Base-by-base conservation (phyloP, 2,888 invertebrate species). In the Sarcophaga carnaria region DNA sequence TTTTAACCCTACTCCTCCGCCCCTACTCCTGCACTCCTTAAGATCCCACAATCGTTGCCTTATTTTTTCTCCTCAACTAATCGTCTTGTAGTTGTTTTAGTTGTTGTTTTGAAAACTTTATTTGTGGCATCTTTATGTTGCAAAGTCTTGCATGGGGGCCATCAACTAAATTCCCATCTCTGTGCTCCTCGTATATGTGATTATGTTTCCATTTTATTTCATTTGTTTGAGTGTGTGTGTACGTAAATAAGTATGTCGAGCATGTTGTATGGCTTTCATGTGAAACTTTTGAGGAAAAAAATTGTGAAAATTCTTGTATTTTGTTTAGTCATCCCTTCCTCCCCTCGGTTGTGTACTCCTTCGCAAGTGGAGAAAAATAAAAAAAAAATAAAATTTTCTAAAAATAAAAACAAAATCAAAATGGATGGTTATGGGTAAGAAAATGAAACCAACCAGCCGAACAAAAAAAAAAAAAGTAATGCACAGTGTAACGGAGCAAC, bases 81-180 rank as follows among this genome's bases (percentile, higher is more conserved):
- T 83, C 83, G 83, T 69, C 83, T 54, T 83, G 49, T 62, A 62
- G 45, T 70, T 54, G 64, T 79, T 79, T 83, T 74, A 67, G 62
- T 63, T 75, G 59, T 25, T 63, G 69, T 59, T 47, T 37, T 69
- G 25, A 83, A 54, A 74, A 69, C 67, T 78, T 72, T 70, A 70
- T 71, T 71, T 62, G 59, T 22, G 64, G 27, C 71, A 22, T 72
- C 25, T 82, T 66, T 75, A 67, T 91, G 90, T 90, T 54, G 17
- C 17, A 54, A 54, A 54, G 17, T 12, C 17, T 88, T 89, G 88
- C 89, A 90, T 90, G 89, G 88, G 86, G n/a, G 72, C 37, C 54
- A 75, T 45, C 37, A 76, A 17, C 70, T 76, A 20, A 63, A 71
- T 67, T 75, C 54, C 4, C 25, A 70, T 74, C 11, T 72, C 27